Conservation (phyloP, 1,140 invertebrate species). For the Aphelenchoides besseyi region DNA sequence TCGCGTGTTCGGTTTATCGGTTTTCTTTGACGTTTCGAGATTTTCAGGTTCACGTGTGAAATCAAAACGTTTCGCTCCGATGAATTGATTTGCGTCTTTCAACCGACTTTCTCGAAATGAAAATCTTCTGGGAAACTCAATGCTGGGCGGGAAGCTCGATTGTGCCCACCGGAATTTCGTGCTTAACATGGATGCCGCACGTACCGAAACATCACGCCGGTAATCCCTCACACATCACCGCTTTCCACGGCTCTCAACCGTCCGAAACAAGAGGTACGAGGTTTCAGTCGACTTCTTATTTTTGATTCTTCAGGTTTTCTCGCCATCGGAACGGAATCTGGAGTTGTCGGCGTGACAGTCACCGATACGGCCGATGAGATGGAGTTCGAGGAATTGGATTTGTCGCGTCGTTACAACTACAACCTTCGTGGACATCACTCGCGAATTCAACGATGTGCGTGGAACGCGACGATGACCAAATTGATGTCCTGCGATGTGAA, state of each 20-base stretch:
- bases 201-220: conserved; percentile 25
- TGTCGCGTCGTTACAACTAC: conserved; percentile 85
- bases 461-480: conserved; percentile 98
- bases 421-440: conserved; percentile 92
- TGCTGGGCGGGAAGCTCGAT: conserved; percentile 53
- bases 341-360: conserved; percentile 46
- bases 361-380: conserved; percentile 32
- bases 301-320: conserved; percentile 26
- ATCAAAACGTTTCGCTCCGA: no score
- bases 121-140: conserved; percentile 54
- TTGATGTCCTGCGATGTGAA: conserved; percentile 93
- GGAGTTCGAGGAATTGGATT: not conserved
- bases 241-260: conserved; percentile 17
- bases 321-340: conserved; percentile 38
- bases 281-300: not conserved
- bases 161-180: conserved; percentile 49
- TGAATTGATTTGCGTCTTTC: no score
- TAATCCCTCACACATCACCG: conserved; percentile 40
- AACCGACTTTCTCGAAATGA: conserved; percentile 42
- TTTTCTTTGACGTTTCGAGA: no score
- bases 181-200: conserved; percentile 47
- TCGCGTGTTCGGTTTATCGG: no score
- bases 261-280: conserved; percentile 14
- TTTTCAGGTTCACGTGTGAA: no score
- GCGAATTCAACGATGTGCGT: conserved; percentile 87